Percentiles rank a stretch among this genome's conserved stretches.
These are phyloP conservation scores for Pocillopora grandis DNA, from an alignment of 92 coral and sea anemone species.

Conservation along the genomic window DNA sequence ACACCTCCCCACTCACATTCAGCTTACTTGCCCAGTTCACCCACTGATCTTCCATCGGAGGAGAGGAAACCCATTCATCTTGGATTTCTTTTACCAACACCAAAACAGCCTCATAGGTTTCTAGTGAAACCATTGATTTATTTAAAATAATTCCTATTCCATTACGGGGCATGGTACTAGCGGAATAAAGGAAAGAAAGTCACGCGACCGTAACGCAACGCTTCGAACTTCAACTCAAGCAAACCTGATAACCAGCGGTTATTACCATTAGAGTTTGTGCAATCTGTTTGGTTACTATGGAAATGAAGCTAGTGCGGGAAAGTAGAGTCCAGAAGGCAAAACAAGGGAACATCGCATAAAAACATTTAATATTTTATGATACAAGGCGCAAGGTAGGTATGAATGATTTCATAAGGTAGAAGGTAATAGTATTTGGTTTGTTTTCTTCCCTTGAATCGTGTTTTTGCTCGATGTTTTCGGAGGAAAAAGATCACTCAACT, in stretches of 20 bases:
- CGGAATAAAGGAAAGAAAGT: no score
- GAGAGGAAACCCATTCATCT: no score
- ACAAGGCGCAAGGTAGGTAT: conserved; percentile 13
- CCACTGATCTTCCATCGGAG: no score
- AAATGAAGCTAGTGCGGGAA: conserved; percentile 17
- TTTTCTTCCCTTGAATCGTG: background rate
- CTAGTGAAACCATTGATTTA: no score
- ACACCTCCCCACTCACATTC: no score
- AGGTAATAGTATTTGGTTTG: background rate
- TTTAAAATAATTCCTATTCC: no score
- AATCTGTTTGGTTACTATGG: conserved; percentile 19
- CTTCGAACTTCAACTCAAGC: background rate
- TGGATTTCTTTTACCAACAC: no score
- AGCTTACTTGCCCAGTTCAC: no score
- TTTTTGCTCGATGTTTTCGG: conserved; percentile 6
- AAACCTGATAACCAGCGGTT: conserved; percentile 29
- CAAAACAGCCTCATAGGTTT: no score
- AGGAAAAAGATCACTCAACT: conserved; percentile 8
- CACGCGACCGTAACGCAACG: background rate
- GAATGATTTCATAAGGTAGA: background rate
- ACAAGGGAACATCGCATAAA: background rate
- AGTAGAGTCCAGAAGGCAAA: background rate
- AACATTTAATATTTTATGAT: conserved; percentile 34
- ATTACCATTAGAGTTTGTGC: conserved; percentile 18
- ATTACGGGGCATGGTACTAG: no score